phyloP scores from a whole-genome alignment of 2,888 invertebrate species.

The Lasioglossum villosulum region DNA sequence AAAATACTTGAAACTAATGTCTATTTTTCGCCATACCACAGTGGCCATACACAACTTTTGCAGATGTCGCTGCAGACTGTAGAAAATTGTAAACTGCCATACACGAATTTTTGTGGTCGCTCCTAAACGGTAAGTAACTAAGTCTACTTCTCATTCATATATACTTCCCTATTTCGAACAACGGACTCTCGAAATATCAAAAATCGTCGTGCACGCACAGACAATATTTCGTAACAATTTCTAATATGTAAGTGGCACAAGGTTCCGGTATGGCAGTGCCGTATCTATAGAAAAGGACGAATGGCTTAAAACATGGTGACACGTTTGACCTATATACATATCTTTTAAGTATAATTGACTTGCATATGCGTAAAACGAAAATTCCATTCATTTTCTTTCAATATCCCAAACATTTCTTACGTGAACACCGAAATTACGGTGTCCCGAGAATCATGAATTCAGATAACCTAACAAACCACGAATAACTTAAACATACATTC shows the following conservation, averaged over 20 bases:
- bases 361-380: background rate
- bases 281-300: constrained; percentile 46
- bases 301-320: constrained; percentile 27
- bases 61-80: constrained; percentile 51
- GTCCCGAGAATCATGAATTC: background rate
- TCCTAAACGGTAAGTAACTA: background rate
- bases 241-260: constrained; percentile 59
- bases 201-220: background rate
- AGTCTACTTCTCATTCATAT: background rate
- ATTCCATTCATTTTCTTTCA: background rate
- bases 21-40: background rate
- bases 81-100: constrained; percentile 19
- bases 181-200: background rate
- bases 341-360: background rate
- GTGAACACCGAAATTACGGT: background rate
- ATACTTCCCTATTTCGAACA: background rate
- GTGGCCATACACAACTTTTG: background rate
- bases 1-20: background rate
- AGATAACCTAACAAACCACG: background rate
- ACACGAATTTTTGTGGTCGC: constrained; percentile 5
- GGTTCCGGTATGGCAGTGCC: constrained; percentile 61
- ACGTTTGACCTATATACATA: constrained; percentile 51
- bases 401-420: background rate
- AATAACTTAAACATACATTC: background rate
- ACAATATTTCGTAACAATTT: constrained; percentile 27